Base-by-base conservation (phyloP, 2,888 invertebrate species). In the Odontothrips loti region DNA sequence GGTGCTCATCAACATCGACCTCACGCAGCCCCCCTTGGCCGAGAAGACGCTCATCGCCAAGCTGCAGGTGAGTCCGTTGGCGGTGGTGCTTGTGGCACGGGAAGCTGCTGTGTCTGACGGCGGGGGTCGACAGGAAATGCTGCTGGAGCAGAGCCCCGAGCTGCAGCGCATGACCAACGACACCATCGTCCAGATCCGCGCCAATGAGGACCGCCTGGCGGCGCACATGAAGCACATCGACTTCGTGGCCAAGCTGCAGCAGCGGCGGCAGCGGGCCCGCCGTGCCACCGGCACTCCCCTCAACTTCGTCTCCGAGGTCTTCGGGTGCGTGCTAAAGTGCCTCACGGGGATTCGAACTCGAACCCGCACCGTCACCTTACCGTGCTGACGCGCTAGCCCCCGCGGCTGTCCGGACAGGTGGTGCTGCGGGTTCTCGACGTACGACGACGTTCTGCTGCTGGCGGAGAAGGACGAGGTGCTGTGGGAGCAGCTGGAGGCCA, bases 371-470 rank as follows among this genome's bases (percentile, higher is more conserved):
- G 34, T 6, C 2, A 6, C 34, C 34, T 43, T n/a, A n/a, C n/a
- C 34, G 34, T 6, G 34, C 6, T 43, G 34, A 43, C 34, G 3
- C 34, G 3, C 34, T n/a, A n/a, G 34, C 34, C 34, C 34, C 34
- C 34, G 2, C 34, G 34, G 34, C 58, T n/a, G 58, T 58, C 17
- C 12, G 9, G 48, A 2, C 58, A 58, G 58, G 17, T 58, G 11
- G 15, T 58, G 58, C 58, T 58, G 58, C 58, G 58, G 58, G 58
- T 58, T 58, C 58, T 58, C 58, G 58, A 58, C 58, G 58, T 58
- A 58, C 58, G 58, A 58, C 0, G 58, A 58, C 58, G 6, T 15
- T 6, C 17, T n/a, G 20, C 58, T 20, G 58, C 58, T 58, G 20
- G 58, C 11, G 58, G 58, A 10, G 17, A 17, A 15, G 17, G 58